Conservation (phyloP, 2,113 vertebrate species). For the Megaptera novaeangliae region DNA sequence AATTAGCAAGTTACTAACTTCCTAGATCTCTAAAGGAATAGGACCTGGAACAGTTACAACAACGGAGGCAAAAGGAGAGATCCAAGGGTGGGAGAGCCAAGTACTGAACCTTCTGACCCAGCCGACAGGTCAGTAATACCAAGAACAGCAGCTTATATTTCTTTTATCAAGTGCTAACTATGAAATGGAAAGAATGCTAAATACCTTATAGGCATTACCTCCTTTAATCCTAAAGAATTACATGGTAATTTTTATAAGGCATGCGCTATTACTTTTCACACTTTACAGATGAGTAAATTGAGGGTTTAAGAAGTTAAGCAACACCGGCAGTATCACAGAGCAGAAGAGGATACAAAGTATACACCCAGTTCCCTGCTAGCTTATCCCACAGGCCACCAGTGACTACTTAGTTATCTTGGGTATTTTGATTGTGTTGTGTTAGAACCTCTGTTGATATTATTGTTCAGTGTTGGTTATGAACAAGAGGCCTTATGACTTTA, state of each 20-base stretch:
- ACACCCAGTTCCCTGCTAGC: neutral
- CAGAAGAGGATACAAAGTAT: neutral
- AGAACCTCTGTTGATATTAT: neutral
- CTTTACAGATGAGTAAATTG: neutral
- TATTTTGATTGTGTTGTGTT: neutral
- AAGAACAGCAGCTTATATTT: neutral
- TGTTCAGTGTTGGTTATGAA: neutral
- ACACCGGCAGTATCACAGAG: neutral
- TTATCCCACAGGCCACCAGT: neutral
- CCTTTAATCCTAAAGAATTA: neutral
- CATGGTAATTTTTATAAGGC: neutral
- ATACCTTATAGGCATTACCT: neutral
- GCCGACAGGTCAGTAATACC: too few relatives aligned
- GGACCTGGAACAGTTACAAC: neutral
- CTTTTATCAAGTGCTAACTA: neutral
- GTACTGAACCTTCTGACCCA: neutral
- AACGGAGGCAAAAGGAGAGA: neutral
- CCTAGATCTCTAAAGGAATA: neutral
- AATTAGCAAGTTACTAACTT: neutral
- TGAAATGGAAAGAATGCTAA: neutral
- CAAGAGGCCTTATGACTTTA: neutral
- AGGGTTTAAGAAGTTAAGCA: neutral
- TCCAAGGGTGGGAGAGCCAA: neutral
- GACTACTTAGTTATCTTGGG: neutral
- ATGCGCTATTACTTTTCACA: neutral